Evolutionary conservation across 2,797 vertebrate species (phyloP).

Genomic region (Agapornis canus): DNA sequence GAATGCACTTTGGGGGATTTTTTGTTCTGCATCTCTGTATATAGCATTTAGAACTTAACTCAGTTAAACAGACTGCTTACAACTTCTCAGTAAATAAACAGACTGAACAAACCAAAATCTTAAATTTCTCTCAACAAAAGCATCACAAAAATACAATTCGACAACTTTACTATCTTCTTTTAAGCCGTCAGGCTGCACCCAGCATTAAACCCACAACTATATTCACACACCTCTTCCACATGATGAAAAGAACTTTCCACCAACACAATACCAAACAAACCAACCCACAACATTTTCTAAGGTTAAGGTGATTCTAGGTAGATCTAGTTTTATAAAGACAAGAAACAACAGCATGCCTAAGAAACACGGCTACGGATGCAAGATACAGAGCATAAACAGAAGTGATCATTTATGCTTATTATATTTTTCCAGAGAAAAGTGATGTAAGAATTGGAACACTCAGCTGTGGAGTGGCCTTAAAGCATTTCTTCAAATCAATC

Average conservation of each 20-base stretch:
- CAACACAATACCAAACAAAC: not conserved
- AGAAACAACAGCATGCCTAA: not conserved
- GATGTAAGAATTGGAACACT: constrained; percentile 27
- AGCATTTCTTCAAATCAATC: not conserved
- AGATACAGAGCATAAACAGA: not conserved
- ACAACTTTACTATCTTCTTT: not conserved
- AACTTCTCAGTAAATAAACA: constrained; percentile 18
- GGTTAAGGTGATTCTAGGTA: not conserved
- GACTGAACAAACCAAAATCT: not conserved
- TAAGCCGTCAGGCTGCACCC: not conserved
- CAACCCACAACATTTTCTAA: not conserved
- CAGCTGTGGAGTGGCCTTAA: not conserved
- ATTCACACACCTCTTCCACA: not conserved
- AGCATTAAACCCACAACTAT: not conserved
- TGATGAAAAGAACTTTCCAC: not conserved
- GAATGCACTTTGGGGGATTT: not conserved
- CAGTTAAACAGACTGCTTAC: not conserved
- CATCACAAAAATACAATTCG: constrained; percentile 1
- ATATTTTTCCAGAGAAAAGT: not conserved
- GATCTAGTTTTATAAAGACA: not conserved
- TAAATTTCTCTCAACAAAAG: not conserved
- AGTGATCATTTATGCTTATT: not conserved
- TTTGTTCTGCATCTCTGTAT: not conserved
- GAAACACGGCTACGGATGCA: not conserved
- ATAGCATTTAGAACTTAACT: not conserved